Percentiles rank a stretch among this genome's conserved stretches.
Evolutionary conservation across 2,797 vertebrate genomes (phyloP).

Genomic region (Lithobates pipiens): DNA sequence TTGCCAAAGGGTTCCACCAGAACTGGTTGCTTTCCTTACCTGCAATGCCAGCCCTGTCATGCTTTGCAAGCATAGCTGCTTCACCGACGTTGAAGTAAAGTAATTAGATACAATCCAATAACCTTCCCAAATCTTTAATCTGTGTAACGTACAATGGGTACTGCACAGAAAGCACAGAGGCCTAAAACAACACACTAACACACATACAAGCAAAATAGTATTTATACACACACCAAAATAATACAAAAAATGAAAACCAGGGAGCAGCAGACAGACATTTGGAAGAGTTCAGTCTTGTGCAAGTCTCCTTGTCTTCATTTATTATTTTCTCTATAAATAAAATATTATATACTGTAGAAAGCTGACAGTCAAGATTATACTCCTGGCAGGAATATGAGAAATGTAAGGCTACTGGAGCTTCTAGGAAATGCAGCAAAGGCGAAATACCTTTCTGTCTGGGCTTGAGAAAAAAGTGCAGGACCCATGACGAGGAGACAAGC

Average conservation of each 20-base stretch:
- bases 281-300: conserved; percentile 48
- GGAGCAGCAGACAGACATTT: conserved; percentile 49
- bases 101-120: conserved; percentile 61
- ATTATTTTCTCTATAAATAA: conserved; percentile 69
- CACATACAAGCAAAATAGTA: conserved; percentile 66
- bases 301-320: conserved; percentile 38
- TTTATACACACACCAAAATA: conserved; percentile 63
- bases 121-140: conserved; percentile 87
- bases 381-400: conserved; percentile 71
- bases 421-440: conserved; percentile 70
- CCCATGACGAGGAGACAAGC: conserved; percentile 62
- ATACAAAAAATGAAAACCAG: conserved; percentile 60
- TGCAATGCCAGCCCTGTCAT: too few species aligned
- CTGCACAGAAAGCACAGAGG: conserved; percentile 82
- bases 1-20: too few species aligned
- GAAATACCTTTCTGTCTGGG: conserved; percentile 67
- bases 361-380: conserved; percentile 67
- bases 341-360: conserved; percentile 69
- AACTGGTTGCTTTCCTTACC: too few species aligned
- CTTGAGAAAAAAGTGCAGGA: conserved; percentile 68
- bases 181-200: conserved; percentile 73
- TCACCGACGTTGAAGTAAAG: not conserved
- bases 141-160: conserved; percentile 83
- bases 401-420: conserved; percentile 78
- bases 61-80: not conserved